Evolutionary conservation across 2,113 vertebrate genomes (phyloP), one percentile per base, ranked within the genome.

Genomic region (Cyanoderma ruficeps): DNA sequence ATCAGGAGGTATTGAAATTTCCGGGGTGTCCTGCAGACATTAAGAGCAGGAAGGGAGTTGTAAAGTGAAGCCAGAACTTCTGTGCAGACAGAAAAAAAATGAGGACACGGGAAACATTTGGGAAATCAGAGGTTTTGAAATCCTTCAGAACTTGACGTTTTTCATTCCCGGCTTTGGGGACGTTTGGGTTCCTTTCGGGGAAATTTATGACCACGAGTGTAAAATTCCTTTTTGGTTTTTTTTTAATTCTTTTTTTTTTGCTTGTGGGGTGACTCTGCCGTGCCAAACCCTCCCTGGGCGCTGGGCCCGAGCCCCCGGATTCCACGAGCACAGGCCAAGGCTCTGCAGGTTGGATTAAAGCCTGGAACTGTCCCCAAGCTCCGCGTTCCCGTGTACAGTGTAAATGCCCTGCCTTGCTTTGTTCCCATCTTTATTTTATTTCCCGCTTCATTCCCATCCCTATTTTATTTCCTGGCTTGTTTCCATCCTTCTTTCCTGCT

Each of bases 311-410:
- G 30, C 84, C 59, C 13, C 27, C 44, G 41, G 27, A 63, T 63
- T 42, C 30, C 25, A 19, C 22, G 17, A 14, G 27, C 60, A 2
- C 46, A 80, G 87, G 57, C 70, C 35, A 14, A 17, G 69, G 35
- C n/a, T 46, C 82, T 79, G 8, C 13, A 18, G 72, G 4, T 33
- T 24, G 17, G 52, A 18, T 55, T 25, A 16, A 67, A 80, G n/a
- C 19, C 0, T 25, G 3, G 27, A 2, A n/a, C 64, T 72, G 79
- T 6, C 52, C 67, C 50, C 82, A 37, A 44, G 7, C 23, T 71
- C 46, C 15, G 31, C 52, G 25, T 85, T 42, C 79, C 87, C 78
- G 28, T 97, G 94, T 98, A 96, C 93, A 96, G 90, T 95, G 83
- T 93, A 88, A 94, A 90, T 95, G 72, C 85, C 79, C 74, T 52